Conservation (phyloP, 2,113 vertebrate species). For the Eira barbara region DNA sequence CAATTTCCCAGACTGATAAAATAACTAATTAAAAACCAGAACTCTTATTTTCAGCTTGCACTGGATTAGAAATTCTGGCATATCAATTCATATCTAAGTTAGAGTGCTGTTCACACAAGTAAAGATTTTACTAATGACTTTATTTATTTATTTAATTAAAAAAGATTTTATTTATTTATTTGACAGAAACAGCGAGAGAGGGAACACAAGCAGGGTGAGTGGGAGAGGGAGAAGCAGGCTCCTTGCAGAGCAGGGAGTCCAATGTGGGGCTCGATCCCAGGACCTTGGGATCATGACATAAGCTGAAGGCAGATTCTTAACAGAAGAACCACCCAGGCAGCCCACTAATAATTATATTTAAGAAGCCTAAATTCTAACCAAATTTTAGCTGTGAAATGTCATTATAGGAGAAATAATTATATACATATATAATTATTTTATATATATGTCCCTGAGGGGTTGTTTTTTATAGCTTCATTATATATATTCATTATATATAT, state of each 20-base stretch:
- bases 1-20: conserved; percentile 44
- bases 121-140: not conserved
- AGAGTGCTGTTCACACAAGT: not conserved
- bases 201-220: too few relatives aligned
- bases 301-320: too few relatives aligned
- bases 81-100: not conserved
- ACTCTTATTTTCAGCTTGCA: conserved; percentile 17
- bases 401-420: not conserved
- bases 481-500: too few relatives aligned
- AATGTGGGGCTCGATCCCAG: too few relatives aligned
- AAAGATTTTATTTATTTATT: too few relatives aligned
- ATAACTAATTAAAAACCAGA: conserved; percentile 58
- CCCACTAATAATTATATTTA: conserved; percentile 8
- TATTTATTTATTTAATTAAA: too few relatives aligned
- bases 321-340: too few relatives aligned
- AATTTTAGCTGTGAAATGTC: conserved; percentile 3
- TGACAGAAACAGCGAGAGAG: too few relatives aligned
- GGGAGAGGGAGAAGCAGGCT: too few relatives aligned
- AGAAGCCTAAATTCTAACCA: not conserved
- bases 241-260: too few relatives aligned
- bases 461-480: not conserved
- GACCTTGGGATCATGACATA: too few relatives aligned
- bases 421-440: not conserved
- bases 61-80: not conserved
- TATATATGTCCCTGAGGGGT: not conserved